A percentile compares a stretch with the other conserved stretches of the same genome.
Evolutionary conservation across 30 jellyfish, hydroid and myxozoan species (phyloP).

Genomic region (Hydractinia echinata): DNA sequence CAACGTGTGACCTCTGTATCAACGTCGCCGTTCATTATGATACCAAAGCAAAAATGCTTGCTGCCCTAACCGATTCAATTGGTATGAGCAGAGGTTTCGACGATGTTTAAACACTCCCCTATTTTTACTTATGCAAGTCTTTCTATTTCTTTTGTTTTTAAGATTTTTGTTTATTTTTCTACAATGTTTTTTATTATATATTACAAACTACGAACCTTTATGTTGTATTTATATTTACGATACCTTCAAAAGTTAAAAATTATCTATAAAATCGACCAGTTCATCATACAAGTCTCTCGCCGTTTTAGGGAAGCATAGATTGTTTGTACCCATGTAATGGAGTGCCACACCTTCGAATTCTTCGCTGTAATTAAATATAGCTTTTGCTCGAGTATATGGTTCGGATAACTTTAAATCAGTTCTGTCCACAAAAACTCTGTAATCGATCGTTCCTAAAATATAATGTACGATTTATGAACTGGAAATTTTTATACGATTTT

Average conservation of each 20-base stretch:
- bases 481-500: too few relatives aligned
- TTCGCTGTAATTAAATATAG: slow-evolving; percentile 7
- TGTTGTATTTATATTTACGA: not conserved
- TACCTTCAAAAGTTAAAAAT: not conserved
- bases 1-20: slow-evolving; percentile 30
- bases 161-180: too few relatives aligned
- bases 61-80: slow-evolving; percentile 29
- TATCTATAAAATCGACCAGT: not conserved
- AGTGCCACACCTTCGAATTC: not conserved
- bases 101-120: not conserved
- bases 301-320: slow-evolving; percentile 2
- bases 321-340: not conserved
- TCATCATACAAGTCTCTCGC: slow-evolving; percentile 2
- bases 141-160: not conserved
- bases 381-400: slow-evolving; percentile 3
- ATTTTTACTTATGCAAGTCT: not conserved
- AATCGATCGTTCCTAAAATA: not conserved
- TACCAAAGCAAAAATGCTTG: slow-evolving; percentile 22
- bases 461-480: not conserved
- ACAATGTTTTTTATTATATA: too few relatives aligned
- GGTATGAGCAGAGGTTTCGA: slow-evolving; percentile 23
- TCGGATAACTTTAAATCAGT: not conserved
- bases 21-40: slow-evolving; percentile 25
- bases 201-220: too few relatives aligned
- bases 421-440: not conserved